Conservation (phyloP, 2,797 vertebrate species). For the Chaetodon trifasciatus region DNA sequence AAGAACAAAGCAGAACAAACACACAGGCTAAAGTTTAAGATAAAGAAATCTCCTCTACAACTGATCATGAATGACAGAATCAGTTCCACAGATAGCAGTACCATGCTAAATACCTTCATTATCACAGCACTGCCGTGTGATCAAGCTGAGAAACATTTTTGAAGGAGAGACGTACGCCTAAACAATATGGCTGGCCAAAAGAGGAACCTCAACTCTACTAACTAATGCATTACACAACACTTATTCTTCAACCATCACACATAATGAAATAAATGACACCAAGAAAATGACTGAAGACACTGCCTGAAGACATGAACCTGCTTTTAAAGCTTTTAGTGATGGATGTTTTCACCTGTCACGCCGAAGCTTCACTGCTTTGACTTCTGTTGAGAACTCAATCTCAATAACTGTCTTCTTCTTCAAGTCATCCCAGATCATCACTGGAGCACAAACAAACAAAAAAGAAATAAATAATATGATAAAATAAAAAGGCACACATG, state of each 20-base stretch:
- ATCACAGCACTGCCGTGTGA: not conserved
- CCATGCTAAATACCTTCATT: not conserved
- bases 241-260: not conserved
- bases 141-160: not conserved
- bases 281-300: not conserved
- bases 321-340: not conserved
- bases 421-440: slow-evolving; percentile 99
- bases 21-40: not conserved
- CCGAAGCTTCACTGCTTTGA: slow-evolving; percentile 97
- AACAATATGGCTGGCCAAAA: not conserved
- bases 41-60: not conserved
- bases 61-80: not conserved
- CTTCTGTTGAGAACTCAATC: slow-evolving; percentile 98
- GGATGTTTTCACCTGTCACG: slow-evolving; percentile 89
- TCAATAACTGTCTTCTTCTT: slow-evolving; percentile 99
- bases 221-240: not conserved
- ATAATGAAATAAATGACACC: not conserved
- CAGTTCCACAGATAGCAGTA: not conserved
- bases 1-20: slow-evolving; percentile 56
- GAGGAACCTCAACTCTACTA: not conserved
- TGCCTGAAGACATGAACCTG: not conserved
- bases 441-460: slow-evolving; percentile 70
- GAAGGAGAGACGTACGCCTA: not conserved
- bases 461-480: not conserved
- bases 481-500: not conserved